These are phyloP conservation scores for Lepetodrilus schrolli DNA, from an alignment of 2,888 invertebrate genomes.

Conservation along the genomic window DNA sequence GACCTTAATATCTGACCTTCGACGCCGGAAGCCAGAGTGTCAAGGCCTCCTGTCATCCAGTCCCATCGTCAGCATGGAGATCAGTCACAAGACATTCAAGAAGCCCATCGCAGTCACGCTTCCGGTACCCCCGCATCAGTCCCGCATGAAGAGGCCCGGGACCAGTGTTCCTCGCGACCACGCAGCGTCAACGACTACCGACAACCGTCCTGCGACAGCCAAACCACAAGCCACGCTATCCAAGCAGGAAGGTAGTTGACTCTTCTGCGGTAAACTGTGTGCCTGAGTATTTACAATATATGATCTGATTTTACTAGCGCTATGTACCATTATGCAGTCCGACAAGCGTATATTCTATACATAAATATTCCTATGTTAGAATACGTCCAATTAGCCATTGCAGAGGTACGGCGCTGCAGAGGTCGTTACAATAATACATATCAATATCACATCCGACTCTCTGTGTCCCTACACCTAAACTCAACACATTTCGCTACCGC, in stretches of 20 bases:
- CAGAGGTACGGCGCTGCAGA: too few relatives aligned
- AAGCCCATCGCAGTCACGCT: slow-evolving; percentile 61
- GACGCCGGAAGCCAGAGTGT: slow-evolving; percentile 50
- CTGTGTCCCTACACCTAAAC: too few relatives aligned
- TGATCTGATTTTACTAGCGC: too few relatives aligned
- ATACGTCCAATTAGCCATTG: too few relatives aligned
- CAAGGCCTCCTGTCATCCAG: slow-evolving; percentile 55
- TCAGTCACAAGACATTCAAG: slow-evolving; percentile 46
- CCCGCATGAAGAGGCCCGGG: slow-evolving; percentile 52
- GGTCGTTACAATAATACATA: too few relatives aligned
- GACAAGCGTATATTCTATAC: too few relatives aligned
- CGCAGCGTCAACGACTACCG: background rate
- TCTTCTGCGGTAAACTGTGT: background rate
- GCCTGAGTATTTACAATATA: too few relatives aligned
- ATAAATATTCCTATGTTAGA: too few relatives aligned
- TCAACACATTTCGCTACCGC: too few relatives aligned
- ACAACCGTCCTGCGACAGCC: slow-evolving; percentile 29
- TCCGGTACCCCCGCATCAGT: slow-evolving; percentile 61
- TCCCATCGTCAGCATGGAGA: slow-evolving; percentile 54
- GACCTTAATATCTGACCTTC: slow-evolving; percentile 58
- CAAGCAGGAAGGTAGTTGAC: background rate
- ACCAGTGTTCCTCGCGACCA: slow-evolving; percentile 48
- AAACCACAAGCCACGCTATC: background rate
- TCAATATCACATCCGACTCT: too few relatives aligned
- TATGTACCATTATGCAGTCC: too few relatives aligned